A percentile compares a stretch with the other conserved stretches of the same genome.
Evolutionary conservation across 2,888 invertebrate genomes (phyloP).

Genomic region (Lottia scabra): DNA sequence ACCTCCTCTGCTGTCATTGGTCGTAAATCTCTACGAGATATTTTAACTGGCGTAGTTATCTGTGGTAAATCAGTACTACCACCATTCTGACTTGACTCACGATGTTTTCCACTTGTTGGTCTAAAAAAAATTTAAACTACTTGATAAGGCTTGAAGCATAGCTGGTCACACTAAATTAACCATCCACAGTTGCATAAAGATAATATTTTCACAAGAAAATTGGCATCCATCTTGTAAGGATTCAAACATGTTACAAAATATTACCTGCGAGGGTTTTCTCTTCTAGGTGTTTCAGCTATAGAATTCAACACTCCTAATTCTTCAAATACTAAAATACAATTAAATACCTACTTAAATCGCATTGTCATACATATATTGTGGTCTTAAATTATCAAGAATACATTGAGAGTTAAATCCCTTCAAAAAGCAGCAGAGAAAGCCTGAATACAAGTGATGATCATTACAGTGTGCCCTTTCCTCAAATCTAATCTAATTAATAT

Average conservation of each 20-base stretch:
- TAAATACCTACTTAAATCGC: background rate
- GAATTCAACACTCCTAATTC: background rate
- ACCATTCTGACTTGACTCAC: background rate
- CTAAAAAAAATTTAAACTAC: background rate
- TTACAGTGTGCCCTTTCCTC: too few species aligned
- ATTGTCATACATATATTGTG: too few species aligned
- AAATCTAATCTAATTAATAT: background rate
- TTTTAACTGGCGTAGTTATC: constrained; percentile 57
- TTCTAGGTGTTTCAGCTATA: background rate
- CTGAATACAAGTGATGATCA: too few species aligned
- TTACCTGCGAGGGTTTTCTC: background rate
- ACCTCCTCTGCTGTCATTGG: constrained; percentile 65
- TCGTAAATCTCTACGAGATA: constrained; percentile 64
- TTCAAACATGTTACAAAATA: too few species aligned
- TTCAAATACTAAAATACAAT: background rate
- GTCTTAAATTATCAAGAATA: too few species aligned
- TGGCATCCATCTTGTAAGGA: too few species aligned
- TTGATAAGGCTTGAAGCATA: too few species aligned
- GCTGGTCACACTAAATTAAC: too few species aligned
- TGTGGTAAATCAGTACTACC: constrained; percentile 24
- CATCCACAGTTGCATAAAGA: background rate
- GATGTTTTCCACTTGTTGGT: background rate
- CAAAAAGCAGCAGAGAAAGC: too few species aligned
- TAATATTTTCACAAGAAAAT: background rate
- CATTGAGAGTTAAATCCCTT: too few species aligned